These are phyloP conservation scores for Gallinago jamesoni DNA, from an alignment of 2,113 vertebrate species.

Conservation along the genomic window DNA sequence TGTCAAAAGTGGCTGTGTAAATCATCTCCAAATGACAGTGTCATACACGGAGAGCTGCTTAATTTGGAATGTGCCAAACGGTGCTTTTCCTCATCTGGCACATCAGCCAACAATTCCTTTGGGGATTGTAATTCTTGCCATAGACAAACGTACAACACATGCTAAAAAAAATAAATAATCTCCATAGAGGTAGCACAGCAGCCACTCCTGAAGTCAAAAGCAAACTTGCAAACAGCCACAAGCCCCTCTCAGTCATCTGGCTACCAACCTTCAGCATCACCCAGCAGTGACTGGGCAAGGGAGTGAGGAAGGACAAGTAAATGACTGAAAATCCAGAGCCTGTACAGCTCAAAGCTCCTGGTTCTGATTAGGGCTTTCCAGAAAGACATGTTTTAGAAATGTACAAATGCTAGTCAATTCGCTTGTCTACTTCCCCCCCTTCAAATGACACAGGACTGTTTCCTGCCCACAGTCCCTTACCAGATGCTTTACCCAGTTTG, in stretches of 20 bases:
- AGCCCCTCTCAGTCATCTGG: neutral
- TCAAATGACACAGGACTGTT: neutral
- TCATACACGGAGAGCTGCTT: conserved; percentile 22
- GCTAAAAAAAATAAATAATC: neutral
- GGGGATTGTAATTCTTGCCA: conserved; percentile 60
- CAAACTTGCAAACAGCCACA: neutral
- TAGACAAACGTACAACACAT: conserved; percentile 65
- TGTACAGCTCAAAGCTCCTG: neutral
- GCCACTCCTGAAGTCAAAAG: neutral
- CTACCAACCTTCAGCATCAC: neutral
- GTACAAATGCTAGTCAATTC: neutral
- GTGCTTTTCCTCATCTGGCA: conserved; percentile 60
- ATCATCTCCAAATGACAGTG: conserved; percentile 62
- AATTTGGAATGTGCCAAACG: conserved; percentile 62
- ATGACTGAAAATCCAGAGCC: neutral
- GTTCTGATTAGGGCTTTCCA: neutral
- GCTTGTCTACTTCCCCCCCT: accelerated
- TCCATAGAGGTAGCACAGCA: conserved; percentile 11
- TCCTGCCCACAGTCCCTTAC: neutral
- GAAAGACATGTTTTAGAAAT: neutral
- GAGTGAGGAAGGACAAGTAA: neutral
- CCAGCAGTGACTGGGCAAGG: neutral
- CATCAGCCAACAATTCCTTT: conserved; percentile 4
- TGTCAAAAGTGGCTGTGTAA: conserved; percentile 38
- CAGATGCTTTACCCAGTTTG: neutral